Percentiles rank a stretch among this genome's conserved stretches.
These are phyloP conservation scores for Orientallactaga sibirica DNA, from an alignment of 2,797 vertebrate species.

Conservation along the genomic window DNA sequence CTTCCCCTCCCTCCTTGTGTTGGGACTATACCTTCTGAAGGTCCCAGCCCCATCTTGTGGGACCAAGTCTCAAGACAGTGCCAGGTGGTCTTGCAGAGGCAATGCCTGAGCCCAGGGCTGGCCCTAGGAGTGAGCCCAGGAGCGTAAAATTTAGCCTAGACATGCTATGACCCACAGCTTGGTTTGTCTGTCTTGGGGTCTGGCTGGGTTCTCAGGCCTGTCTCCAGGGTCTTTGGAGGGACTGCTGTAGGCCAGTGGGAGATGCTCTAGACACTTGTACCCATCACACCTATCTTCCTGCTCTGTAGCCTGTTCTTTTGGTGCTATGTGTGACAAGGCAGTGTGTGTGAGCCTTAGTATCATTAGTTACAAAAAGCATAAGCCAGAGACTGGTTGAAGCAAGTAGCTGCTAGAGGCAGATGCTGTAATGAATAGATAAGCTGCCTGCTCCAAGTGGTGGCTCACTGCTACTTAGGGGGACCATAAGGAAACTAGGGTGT, in stretches of 20 bases:
- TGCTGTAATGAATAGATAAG: background rate
- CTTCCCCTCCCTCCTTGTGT: background rate
- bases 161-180: background rate
- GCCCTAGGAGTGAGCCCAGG: constrained; percentile 9
- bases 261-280: no score
- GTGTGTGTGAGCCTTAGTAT: background rate
- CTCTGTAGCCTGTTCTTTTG: background rate
- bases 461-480: background rate
- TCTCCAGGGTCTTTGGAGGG: background rate
- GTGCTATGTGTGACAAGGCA: background rate
- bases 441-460: background rate
- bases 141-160: background rate
- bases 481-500: background rate
- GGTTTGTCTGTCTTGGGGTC: background rate
- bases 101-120: background rate
- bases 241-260: background rate
- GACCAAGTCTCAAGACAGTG: background rate
- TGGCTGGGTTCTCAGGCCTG: background rate
- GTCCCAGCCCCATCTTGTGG: background rate
- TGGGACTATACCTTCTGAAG: background rate
- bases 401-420: no score
- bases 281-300: background rate
- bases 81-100: background rate
- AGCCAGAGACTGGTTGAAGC: background rate
- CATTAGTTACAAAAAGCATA: background rate